Evolutionary conservation across 2,888 invertebrate genomes (phyloP).

Genomic region (Chorisops tibialis): DNA sequence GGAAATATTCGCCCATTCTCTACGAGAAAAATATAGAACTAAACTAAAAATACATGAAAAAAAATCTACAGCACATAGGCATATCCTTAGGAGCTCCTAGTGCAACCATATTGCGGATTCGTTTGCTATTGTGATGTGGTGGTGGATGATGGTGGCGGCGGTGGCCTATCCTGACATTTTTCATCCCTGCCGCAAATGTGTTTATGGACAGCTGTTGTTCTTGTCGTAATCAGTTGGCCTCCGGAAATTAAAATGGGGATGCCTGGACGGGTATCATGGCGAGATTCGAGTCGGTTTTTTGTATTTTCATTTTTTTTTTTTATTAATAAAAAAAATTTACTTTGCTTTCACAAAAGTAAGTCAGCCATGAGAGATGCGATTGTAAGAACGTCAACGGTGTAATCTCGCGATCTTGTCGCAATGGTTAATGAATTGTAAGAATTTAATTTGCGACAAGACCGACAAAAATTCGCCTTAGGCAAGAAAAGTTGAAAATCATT

Average conservation of each 20-base stretch:
- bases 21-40: neutral
- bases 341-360: constrained; percentile 24
- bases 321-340: constrained; percentile 8
- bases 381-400: constrained; percentile 15
- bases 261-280: neutral
- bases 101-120: neutral
- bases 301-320: constrained; percentile 2
- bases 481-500: neutral
- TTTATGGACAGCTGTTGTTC: constrained; percentile 33
- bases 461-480: constrained; percentile 3
- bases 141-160: too few relatives aligned
- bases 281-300: constrained; percentile 4
- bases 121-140: neutral
- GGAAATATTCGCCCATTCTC: constrained; percentile 8
- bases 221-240: constrained; percentile 33
- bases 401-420: constrained; percentile 1
- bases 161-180: constrained; percentile 28
- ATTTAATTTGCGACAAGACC: constrained; percentile 26
- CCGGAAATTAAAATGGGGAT: constrained; percentile 32
- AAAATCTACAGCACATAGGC: too few relatives aligned
- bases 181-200: constrained; percentile 27
- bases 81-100: neutral
- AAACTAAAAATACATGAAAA: neutral
- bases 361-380: constrained; percentile 9
- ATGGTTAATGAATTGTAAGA: constrained; percentile 33